A percentile compares a stretch with the other conserved stretches of the same genome.
Conservation (phyloP, 2,888 invertebrate genomes). For the Drosophila silvestris region DNA sequence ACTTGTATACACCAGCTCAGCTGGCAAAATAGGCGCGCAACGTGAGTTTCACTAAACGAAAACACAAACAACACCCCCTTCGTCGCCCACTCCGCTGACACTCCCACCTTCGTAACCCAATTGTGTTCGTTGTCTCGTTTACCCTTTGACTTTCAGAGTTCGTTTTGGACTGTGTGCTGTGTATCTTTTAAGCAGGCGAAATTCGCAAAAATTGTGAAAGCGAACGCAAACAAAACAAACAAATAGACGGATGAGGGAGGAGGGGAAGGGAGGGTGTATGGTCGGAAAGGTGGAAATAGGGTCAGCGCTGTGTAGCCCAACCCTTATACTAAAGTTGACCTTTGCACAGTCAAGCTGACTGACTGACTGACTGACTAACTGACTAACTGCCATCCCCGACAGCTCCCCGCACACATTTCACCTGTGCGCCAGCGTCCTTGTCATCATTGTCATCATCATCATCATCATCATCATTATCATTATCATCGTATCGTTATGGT, state of each 20-base stretch:
- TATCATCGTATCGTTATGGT: constrained; percentile 32
- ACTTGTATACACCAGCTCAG: constrained; percentile 34
- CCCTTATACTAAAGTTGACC: constrained; percentile 60
- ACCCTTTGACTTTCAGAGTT: constrained; percentile 75
- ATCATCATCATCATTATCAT: constrained; percentile 27
- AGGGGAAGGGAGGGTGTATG: not conserved
- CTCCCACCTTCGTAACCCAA: constrained; percentile 29
- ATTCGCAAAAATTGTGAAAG: constrained; percentile 70
- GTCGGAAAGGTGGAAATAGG: constrained; percentile 7
- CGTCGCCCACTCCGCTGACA: not conserved
- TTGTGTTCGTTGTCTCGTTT: constrained; percentile 71
- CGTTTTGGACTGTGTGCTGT: constrained; percentile 45
- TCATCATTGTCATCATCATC: constrained; percentile 50
- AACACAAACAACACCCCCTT: constrained; percentile 45
- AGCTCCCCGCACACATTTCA: constrained; percentile 29
- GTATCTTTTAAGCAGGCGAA: constrained; percentile 62
- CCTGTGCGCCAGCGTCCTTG: constrained; percentile 67
- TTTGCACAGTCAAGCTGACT: constrained; percentile 55
- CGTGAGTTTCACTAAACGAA: constrained; percentile 46
- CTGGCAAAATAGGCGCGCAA: constrained; percentile 46
- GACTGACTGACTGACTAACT: constrained; percentile 39
- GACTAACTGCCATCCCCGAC: constrained; percentile 21
- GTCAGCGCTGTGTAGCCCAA: constrained; percentile 43
- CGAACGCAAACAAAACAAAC: constrained; percentile 72
- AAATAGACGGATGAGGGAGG: constrained; percentile 21